phyloP scores from a whole-genome alignment of 2,888 invertebrate species.

The Agriopis marginaria region DNA sequence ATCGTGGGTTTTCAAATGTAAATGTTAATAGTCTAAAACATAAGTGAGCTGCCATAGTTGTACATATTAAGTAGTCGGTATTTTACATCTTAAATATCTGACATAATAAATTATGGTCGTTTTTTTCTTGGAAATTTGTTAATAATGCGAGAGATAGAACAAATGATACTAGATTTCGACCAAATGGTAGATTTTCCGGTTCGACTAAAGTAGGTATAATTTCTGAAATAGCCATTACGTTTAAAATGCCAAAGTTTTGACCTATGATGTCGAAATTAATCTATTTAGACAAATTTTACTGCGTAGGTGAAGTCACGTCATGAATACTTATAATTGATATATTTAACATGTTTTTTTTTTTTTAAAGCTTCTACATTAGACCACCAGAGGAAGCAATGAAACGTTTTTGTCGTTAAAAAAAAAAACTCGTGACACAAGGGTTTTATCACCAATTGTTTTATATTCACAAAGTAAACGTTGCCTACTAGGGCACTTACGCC shows the following conservation, averaged over 20 bases:
- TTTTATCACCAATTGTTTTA: too few relatives aligned
- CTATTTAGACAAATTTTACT: conserved; percentile 3
- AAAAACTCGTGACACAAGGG: too few relatives aligned
- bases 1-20: too few relatives aligned
- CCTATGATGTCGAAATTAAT: conserved; percentile 17
- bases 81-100: conserved; percentile 2
- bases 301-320: not conserved
- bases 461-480: too few relatives aligned
- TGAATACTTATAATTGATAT: too few relatives aligned
- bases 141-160: not conserved
- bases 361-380: too few relatives aligned
- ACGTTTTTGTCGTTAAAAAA: too few relatives aligned
- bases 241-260: conserved; percentile 22
- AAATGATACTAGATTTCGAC: conserved; percentile 9
- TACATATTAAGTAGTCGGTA: not conserved
- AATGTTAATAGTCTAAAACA: too few relatives aligned
- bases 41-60: too few relatives aligned
- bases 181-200: conserved; percentile 24
- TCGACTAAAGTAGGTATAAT: not conserved
- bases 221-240: conserved; percentile 5
- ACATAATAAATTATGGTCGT: not conserved
- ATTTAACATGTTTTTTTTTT: too few relatives aligned
- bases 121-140: not conserved
- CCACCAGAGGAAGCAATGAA: too few relatives aligned
- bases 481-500: too few relatives aligned